Percentiles rank a stretch among this genome's conserved stretches.
Conservation (phyloP, 2,797 vertebrate species). For the Coendou prehensilis region DNA sequence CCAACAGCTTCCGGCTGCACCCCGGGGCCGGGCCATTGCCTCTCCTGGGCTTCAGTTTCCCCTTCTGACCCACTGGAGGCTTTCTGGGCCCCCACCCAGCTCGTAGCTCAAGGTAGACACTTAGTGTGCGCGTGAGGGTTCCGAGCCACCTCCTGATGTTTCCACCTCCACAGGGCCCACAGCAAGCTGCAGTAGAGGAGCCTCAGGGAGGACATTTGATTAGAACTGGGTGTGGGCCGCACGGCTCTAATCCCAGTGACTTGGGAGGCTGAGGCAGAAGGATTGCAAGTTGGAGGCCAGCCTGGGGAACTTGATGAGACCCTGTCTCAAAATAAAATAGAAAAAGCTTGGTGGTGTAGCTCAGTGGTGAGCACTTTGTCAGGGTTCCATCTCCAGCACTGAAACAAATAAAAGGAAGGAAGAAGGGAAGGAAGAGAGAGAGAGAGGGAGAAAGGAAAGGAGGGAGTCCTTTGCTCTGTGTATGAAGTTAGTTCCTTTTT, state of each 20-base stretch:
- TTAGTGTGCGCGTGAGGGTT: fast-evolving
- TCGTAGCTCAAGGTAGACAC: fast-evolving
- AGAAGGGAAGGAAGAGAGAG: neutral
- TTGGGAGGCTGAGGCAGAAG: neutral
- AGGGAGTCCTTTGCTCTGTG: neutral
- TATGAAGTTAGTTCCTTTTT: neutral
- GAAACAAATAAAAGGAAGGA: neutral
- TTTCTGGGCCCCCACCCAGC: neutral
- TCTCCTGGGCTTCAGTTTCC: neutral
- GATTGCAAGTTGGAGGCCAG: neutral
- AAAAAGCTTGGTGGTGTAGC: neutral
- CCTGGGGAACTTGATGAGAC: neutral
- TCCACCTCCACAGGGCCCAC: neutral
- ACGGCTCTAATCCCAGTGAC: neutral
- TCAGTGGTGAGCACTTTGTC: neutral
- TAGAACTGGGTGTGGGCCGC: neutral
- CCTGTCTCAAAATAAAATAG: neutral
- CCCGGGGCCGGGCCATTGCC: neutral
- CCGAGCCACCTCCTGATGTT: neutral
- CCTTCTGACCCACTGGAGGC: fast-evolving
- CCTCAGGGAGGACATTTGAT: neutral
- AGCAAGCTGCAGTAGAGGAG: neutral
- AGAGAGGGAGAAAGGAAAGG: neutral
- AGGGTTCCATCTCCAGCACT: neutral
- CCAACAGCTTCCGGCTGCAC: neutral